phyloP scores from a whole-genome alignment of 2,797 vertebrate genomes.

The Cossypha heuglini region DNA sequence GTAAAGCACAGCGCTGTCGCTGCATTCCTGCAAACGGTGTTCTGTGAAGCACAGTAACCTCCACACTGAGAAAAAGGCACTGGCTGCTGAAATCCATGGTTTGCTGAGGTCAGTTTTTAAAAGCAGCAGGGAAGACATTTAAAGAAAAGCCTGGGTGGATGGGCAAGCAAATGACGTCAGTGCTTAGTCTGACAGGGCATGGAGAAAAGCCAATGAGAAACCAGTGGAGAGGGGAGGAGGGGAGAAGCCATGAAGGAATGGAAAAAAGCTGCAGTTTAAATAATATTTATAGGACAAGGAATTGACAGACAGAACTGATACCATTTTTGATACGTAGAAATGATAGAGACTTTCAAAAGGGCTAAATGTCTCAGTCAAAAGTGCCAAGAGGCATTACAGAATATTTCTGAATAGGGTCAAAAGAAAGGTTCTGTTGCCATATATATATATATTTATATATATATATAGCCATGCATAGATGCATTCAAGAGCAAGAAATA shows the following conservation, averaged over 20 bases:
- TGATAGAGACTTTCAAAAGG: not conserved
- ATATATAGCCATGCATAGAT: not conserved
- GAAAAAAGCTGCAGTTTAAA: not conserved
- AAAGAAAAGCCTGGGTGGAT: not conserved
- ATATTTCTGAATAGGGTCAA: not conserved
- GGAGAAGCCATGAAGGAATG: not conserved
- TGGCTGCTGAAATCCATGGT: not conserved
- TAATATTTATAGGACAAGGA: not conserved
- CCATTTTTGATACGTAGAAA: rapidly evolving
- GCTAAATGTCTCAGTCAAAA: not conserved
- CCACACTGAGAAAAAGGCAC: rapidly evolving
- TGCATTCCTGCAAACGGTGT: rapidly evolving
- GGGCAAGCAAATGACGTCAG: not conserved
- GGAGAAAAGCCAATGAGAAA: not conserved
- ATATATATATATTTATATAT: rapidly evolving
- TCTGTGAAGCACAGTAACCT: not conserved
- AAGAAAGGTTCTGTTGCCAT: not conserved
- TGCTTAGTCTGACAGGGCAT: not conserved
- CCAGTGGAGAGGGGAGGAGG: not conserved
- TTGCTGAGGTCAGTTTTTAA: not conserved
- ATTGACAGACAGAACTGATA: not conserved
- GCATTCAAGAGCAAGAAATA: not conserved
- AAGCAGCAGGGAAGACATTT: not conserved
- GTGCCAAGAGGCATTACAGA: not conserved
- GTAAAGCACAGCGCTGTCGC: rapidly evolving